phyloP scores from a whole-genome alignment of 1,140 invertebrate genomes.

The Lutraria rhynchaena region DNA sequence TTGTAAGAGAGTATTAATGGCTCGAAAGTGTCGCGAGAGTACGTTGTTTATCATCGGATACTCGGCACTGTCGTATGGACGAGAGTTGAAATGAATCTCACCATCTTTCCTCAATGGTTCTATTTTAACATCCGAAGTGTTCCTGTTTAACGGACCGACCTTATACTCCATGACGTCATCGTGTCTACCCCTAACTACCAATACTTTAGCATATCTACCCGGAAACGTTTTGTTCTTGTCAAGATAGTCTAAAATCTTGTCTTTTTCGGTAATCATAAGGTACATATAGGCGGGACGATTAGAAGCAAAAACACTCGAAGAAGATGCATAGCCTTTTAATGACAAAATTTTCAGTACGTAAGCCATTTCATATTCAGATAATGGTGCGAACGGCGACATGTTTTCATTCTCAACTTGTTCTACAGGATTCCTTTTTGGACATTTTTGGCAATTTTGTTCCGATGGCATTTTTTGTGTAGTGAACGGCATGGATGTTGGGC shows the following conservation, averaged over 20 bases:
- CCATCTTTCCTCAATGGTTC: conserved; percentile 37
- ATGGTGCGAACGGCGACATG: conserved; percentile 22
- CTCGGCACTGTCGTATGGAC: conserved; percentile 27
- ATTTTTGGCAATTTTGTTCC: neutral
- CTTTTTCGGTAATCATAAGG: conserved; percentile 27
- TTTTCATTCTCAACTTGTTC: neutral
- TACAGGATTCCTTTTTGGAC: conserved; percentile 21
- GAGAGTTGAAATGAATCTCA: conserved; percentile 43
- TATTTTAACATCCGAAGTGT: neutral
- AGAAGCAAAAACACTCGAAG: neutral
- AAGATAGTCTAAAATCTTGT: conserved; percentile 23
- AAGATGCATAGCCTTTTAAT: neutral
- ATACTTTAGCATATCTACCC: conserved; percentile 44
- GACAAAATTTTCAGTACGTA: neutral
- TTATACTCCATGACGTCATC: conserved; percentile 57
- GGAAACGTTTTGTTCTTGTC: conserved; percentile 52
- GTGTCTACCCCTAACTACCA: conserved; percentile 7
- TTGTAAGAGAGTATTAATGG: neutral
- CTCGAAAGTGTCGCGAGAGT: neutral
- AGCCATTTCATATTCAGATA: conserved; percentile 37
- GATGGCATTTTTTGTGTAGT: too few relatives aligned
- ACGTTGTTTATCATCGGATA: neutral
- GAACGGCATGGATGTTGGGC: neutral
- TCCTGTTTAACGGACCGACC: conserved; percentile 41
- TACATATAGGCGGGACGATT: conserved; percentile 13